These are phyloP conservation scores for Spatulosminthurus flaviceps DNA, from an alignment of 2,888 invertebrate species.

Conservation along the genomic window DNA sequence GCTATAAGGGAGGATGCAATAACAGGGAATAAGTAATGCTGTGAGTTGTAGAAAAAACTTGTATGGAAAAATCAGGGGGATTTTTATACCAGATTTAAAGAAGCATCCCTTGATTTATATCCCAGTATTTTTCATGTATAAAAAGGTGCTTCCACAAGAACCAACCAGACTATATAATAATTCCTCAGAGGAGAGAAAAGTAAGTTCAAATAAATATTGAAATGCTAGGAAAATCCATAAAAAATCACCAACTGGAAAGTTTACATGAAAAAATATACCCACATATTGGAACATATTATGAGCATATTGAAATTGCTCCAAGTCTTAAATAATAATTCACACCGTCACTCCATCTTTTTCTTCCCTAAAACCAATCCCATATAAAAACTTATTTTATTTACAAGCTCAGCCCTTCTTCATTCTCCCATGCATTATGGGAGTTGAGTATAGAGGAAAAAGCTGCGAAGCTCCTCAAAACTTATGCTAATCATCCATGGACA, in stretches of 20 bases:
- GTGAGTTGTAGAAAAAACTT: not conserved
- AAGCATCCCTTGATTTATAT: slow-evolving; percentile 25
- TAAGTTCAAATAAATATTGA: no score
- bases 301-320: not conserved
- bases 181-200: not conserved
- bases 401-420: not conserved
- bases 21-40: not conserved
- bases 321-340: slow-evolving; percentile 11
- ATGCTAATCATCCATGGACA: no score
- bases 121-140: not conserved
- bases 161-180: not conserved
- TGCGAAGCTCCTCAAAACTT: no score
- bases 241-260: no score
- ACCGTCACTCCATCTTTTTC: not conserved
- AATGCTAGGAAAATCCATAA: no score
- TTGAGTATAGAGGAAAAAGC: not conserved
- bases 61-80: no score
- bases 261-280: no score
- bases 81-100: slow-evolving; percentile 28
- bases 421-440: not conserved
- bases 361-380: slow-evolving; percentile 10
- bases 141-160: not conserved
- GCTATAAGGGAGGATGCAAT: not conserved
- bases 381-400: not conserved
- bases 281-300: not conserved